Evolutionary conservation across 2,797 vertebrate genomes (phyloP).

Genomic region (Siniperca obscura): DNA sequence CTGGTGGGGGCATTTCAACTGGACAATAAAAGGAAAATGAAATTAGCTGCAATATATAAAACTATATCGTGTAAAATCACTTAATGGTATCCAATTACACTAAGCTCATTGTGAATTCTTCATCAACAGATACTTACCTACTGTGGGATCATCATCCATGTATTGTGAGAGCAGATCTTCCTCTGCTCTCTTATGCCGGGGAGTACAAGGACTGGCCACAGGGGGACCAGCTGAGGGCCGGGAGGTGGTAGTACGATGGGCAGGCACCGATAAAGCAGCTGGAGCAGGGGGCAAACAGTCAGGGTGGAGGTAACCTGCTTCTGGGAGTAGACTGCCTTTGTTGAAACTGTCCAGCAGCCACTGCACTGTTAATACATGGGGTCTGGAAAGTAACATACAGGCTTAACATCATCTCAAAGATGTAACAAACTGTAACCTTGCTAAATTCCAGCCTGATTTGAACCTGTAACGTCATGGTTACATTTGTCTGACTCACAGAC

Average conservation of each 20-base stretch:
- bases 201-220: slow-evolving; percentile 54
- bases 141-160: slow-evolving; percentile 84
- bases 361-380: slow-evolving; percentile 91
- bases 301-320: slow-evolving; percentile 88
- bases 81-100: background rate
- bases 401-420: background rate
- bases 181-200: slow-evolving; percentile 80
- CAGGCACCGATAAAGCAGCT: slow-evolving; percentile 78
- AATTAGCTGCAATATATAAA: background rate
- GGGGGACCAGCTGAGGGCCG: slow-evolving; percentile 51
- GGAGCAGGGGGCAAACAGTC: slow-evolving; percentile 87
- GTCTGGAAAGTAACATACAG: slow-evolving; percentile 80
- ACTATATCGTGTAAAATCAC: background rate
- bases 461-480: too few relatives aligned
- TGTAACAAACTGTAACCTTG: background rate
- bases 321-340: slow-evolving; percentile 88
- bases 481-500: too few relatives aligned
- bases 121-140: slow-evolving; percentile 80
- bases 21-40: slow-evolving; percentile 39
- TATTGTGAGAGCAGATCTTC: slow-evolving; percentile 96
- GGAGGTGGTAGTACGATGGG: slow-evolving; percentile 49
- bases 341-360: slow-evolving; percentile 94
- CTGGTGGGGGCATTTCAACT: slow-evolving; percentile 82
- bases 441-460: background rate
- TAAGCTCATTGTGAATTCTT: background rate